phyloP scores from a whole-genome alignment of 2,888 invertebrate genomes.

The Andrena praecox region DNA sequence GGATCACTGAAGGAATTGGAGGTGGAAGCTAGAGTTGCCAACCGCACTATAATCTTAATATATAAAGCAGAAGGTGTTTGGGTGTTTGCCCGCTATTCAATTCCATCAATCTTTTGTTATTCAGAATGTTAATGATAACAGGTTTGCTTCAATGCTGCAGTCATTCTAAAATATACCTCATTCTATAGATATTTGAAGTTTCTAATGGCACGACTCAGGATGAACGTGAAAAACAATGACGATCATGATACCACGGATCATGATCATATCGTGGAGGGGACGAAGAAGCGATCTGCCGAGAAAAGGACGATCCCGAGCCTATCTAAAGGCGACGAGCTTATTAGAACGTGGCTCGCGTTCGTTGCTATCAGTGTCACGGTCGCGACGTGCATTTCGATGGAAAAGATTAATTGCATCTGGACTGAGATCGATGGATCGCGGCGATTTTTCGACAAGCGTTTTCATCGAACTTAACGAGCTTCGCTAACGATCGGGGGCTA shows the following conservation, averaged over 20 bases:
- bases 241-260: background rate
- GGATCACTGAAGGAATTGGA: too few relatives aligned
- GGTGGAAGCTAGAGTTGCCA: too few relatives aligned
- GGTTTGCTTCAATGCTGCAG: too few relatives aligned
- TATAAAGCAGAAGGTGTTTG: too few relatives aligned
- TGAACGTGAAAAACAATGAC: conserved; percentile 1
- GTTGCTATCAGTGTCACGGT: conserved; percentile 33
- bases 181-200: too few relatives aligned
- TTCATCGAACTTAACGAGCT: conserved; percentile 50
- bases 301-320: conserved; percentile 1
- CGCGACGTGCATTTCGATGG: conserved; percentile 41
- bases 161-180: too few relatives aligned
- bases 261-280: background rate
- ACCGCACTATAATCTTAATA: too few relatives aligned
- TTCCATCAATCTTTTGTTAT: too few relatives aligned
- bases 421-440: conserved; percentile 56
- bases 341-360: conserved; percentile 31
- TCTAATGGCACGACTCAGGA: too few relatives aligned
- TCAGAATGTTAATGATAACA: too few relatives aligned
- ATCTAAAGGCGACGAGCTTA: conserved; percentile 23
- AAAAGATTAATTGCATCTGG: conserved; percentile 57
- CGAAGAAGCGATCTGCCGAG: background rate
- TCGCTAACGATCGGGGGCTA: conserved; percentile 40
- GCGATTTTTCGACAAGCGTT: conserved; percentile 39
- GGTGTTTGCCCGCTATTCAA: too few relatives aligned